phyloP scores from a whole-genome alignment of 2,888 invertebrate genomes.

The Masnerella sp. region DNA sequence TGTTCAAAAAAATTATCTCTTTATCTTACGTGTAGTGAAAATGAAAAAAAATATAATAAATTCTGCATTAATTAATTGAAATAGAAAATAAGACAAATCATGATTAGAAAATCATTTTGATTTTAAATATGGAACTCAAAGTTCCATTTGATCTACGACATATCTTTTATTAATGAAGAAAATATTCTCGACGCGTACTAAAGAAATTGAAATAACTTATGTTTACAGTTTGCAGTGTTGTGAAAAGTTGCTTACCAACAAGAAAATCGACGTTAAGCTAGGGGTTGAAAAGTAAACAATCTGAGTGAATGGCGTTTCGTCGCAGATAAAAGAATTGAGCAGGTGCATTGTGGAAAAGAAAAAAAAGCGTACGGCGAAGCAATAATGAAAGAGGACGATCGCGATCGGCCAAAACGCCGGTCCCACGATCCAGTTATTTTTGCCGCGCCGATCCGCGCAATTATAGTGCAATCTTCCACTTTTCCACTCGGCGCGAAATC shows the following conservation, averaged over 20 bases:
- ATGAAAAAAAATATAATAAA: too few relatives aligned
- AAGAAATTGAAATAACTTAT: not conserved
- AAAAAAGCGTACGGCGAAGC: slow-evolving; percentile 4
- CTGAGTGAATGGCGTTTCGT: slow-evolving; percentile 7
- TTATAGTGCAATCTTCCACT: slow-evolving; percentile 34
- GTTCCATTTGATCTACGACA: too few relatives aligned
- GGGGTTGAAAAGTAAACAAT: slow-evolving; percentile 23
- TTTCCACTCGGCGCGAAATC: slow-evolving; percentile 24
- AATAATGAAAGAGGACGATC: slow-evolving; percentile 44
- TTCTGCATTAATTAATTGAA: too few relatives aligned
- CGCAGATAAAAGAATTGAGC: slow-evolving; percentile 9
- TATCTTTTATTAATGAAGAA: too few relatives aligned
- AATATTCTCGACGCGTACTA: too few relatives aligned
- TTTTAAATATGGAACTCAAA: too few relatives aligned
- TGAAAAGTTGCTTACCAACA: too few relatives aligned
- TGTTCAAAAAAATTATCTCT: too few relatives aligned
- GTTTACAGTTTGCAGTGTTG: too few relatives aligned
- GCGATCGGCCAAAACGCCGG: slow-evolving; percentile 15
- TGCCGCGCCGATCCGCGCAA: slow-evolving; percentile 7
- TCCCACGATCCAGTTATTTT: slow-evolving; percentile 37
- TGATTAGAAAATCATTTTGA: too few relatives aligned
- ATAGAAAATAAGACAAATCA: too few relatives aligned
- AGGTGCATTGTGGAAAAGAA: slow-evolving; percentile 21
- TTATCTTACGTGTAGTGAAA: too few relatives aligned
- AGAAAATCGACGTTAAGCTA: slow-evolving; percentile 3